Percentiles rank a stretch among this genome's conserved stretches.
phyloP scores from a whole-genome alignment of 2,113 vertebrate genomes.

The Rhinoptilus africanus region DNA sequence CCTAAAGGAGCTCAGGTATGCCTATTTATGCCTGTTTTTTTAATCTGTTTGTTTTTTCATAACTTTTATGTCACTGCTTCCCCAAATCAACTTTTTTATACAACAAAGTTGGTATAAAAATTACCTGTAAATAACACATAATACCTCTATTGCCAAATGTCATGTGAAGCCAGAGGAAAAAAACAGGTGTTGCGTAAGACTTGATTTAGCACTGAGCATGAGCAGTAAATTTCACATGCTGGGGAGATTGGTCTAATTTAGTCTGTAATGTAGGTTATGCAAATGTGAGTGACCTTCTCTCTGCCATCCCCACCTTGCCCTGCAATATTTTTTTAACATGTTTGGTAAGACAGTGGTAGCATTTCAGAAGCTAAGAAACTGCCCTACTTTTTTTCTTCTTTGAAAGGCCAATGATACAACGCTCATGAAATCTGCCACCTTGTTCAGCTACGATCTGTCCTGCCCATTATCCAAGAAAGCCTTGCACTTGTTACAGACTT shows the following conservation, averaged over 20 bases:
- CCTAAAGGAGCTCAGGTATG: slow-evolving; percentile 81
- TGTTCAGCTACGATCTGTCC: neutral
- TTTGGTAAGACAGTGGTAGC: slow-evolving; percentile 20
- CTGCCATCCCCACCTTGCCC: neutral
- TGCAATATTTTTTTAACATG: slow-evolving; percentile 11
- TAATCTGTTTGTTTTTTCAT: neutral
- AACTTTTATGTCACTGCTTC: neutral
- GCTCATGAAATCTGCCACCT: neutral
- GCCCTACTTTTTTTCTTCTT: slow-evolving; percentile 11
- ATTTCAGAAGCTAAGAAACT: neutral
- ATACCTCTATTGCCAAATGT: neutral
- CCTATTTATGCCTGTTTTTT: neutral
- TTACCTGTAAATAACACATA: slow-evolving; percentile 9
- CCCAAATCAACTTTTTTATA: neutral
- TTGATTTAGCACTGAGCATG: neutral
- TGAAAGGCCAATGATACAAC: slow-evolving; percentile 10
- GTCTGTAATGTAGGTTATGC: slow-evolving; percentile 47
- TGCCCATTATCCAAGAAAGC: neutral
- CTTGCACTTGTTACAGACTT: neutral
- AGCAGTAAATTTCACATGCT: neutral
- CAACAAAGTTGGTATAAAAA: neutral
- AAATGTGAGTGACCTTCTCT: slow-evolving; percentile 36
- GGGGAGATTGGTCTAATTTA: neutral
- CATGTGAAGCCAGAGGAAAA: neutral
- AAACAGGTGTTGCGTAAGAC: slow-evolving; percentile 26